phyloP scores from a whole-genome alignment of 2,797 vertebrate species.

The Calcarius lapponicus region DNA sequence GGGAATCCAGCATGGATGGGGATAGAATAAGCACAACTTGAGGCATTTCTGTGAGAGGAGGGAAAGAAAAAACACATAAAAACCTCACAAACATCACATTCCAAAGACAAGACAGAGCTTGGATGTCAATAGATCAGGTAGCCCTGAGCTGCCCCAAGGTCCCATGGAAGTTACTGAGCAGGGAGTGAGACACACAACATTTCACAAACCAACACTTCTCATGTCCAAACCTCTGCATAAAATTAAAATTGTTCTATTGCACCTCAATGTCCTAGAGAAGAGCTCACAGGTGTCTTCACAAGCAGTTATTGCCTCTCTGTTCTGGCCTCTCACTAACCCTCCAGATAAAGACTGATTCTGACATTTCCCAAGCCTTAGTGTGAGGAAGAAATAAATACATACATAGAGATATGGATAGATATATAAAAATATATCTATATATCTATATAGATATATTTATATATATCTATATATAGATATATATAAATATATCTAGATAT shows the following conservation, averaged over 20 bases:
- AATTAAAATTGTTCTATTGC: not conserved
- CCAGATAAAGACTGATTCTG: not conserved
- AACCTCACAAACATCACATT: not conserved
- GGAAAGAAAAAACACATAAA: not conserved
- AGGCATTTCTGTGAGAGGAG: not conserved
- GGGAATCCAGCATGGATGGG: rapidly evolving
- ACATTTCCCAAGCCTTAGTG: not conserved
- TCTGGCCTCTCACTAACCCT: not conserved
- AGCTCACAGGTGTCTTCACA: not conserved
- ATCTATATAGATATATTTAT: no score
- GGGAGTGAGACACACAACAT: not conserved
- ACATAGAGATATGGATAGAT: not conserved
- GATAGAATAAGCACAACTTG: rapidly evolving
- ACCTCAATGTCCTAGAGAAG: not conserved
- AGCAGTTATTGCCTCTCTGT: not conserved
- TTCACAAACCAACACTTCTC: no score
- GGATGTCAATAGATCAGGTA: rapidly evolving
- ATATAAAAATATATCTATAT: not conserved
- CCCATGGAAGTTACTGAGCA: rapidly evolving
- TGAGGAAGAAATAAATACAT: not conserved
- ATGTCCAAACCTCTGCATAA: not conserved
- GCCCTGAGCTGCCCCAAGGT: rapidly evolving
- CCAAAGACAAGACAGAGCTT: not conserved
- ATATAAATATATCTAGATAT: no score
- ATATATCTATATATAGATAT: no score